Evolutionary conservation across 2,797 vertebrate genomes (phyloP), one percentile per base, ranked within the genome.

Genomic region (Heliangelus exortis): DNA sequence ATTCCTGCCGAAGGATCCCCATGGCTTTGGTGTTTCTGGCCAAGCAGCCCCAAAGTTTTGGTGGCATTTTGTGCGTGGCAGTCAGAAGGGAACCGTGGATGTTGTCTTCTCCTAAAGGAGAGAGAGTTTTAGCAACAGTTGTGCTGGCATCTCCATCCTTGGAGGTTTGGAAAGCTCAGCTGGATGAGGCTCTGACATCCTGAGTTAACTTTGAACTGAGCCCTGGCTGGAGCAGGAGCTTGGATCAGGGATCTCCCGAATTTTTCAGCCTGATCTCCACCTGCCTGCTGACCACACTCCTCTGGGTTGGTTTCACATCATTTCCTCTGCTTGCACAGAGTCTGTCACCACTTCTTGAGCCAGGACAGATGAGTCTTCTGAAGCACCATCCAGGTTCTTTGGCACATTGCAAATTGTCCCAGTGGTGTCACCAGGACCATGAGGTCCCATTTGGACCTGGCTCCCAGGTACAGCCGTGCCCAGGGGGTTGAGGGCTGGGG

Each of bases 231-330:
- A 65, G 25, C 17, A 43, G n/a, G 43, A 54, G 48, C 15, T 7
- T 43, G 58, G 19, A 34, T 45, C 58, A 36, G 54, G 22, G 11
- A 16, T n/a, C 71, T 95, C 41, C 68, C n/a, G 7, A 17, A 22
- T 23, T 45, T 53, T 9, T 5, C 77, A 57, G 19, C 28, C 50
- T 36, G 22, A 26, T 45, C 28, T 45, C 39, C 1, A 1, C 1
- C 29, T 21, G 31, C 14, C 25, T 73, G 47, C 25, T 68, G 6
- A 8, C 39, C 26, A 5, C 3, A 5, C 28, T 23, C 8, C 4
- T 34, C 15, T 6, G 55, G 62, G 28, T 39, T 63, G 6, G 36
- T 3, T 3, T 3, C 21, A 12, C 0, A 0, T 12, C n/a, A 1
- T 53, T 69, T 77, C 41, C 41, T 77, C 12, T 50, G 65, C 6